Conservation (phyloP, 1,140 invertebrate species). For the Drosophila fuyamai region DNA sequence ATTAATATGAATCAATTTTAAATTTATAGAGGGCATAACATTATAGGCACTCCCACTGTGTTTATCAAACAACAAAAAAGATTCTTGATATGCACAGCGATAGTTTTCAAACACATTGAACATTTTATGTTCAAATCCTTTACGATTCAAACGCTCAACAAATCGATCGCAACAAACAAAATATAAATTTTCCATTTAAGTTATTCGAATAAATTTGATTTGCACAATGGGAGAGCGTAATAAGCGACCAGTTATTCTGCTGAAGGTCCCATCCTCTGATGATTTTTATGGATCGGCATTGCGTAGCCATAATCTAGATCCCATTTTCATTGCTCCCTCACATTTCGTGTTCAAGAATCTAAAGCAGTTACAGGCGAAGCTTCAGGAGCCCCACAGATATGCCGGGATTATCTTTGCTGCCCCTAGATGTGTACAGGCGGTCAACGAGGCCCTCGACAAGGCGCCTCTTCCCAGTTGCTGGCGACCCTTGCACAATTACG, state of each 20-base stretch:
- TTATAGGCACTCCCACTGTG: too few relatives aligned
- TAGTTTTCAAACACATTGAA: constrained; percentile 7
- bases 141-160: constrained; percentile 3
- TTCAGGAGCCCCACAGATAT: constrained; percentile 72
- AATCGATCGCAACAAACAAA: constrained; percentile 1
- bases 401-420: constrained; percentile 85
- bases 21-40: too few relatives aligned
- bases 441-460: constrained; percentile 77
- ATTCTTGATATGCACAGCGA: background rate
- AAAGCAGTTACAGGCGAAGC: constrained; percentile 71
- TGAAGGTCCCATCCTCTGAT: constrained; percentile 17
- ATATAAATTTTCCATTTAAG: constrained; percentile 6
- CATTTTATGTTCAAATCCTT: background rate
- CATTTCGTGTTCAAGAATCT: constrained; percentile 68
- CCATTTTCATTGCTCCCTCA: constrained; percentile 28
- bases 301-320: constrained; percentile 32
- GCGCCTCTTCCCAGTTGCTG: constrained; percentile 82
- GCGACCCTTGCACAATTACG: constrained; percentile 84
- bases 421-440: constrained; percentile 85
- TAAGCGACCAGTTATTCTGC: constrained; percentile 26
- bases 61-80: background rate
- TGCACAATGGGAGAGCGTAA: constrained; percentile 8
- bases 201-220: background rate
- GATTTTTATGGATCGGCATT: constrained; percentile 15
- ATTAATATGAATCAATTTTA: too few relatives aligned